Evolutionary conservation across 2,888 invertebrate species (phyloP).

Genomic region (Amphipyra tragopoginis): DNA sequence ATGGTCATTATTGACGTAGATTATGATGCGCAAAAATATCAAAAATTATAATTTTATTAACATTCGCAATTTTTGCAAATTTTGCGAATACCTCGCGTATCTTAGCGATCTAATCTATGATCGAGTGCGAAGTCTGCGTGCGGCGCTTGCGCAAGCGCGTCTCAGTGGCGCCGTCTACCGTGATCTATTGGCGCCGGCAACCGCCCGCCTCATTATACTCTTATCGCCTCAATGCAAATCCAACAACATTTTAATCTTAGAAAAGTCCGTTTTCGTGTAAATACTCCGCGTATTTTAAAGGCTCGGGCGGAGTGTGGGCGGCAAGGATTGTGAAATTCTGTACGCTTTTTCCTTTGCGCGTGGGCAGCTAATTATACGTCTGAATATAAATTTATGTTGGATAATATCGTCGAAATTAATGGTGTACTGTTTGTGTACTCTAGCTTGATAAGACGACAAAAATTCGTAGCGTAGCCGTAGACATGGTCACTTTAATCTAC

Average conservation of each 20-base stretch:
- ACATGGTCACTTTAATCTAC: constrained; percentile 5
- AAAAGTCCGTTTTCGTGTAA: constrained; percentile 75
- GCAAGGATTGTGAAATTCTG: constrained; percentile 81
- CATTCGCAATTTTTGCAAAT: constrained; percentile 24
- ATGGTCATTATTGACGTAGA: constrained; percentile 12
- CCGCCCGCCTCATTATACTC: constrained; percentile 75
- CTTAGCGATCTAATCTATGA: constrained; percentile 64
- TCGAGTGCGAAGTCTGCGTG: constrained; percentile 62
- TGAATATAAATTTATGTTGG: constrained; percentile 78
- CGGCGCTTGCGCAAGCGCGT: constrained; percentile 74
- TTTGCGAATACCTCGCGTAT: constrained; percentile 56
- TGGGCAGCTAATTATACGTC: constrained; percentile 85
- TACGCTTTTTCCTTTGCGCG: constrained; percentile 80
- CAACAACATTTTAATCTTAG: constrained; percentile 77
- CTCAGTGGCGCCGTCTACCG: constrained; percentile 83
- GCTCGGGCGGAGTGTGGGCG: constrained; percentile 68
- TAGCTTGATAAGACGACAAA: constrained; percentile 60
- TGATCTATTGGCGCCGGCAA: constrained; percentile 81
- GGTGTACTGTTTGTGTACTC: constrained; percentile 64
- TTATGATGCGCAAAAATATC: constrained; percentile 9
- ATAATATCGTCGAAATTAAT: constrained; percentile 73
- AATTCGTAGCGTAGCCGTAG: constrained; percentile 40
- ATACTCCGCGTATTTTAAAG: constrained; percentile 75
- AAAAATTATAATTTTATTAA: background rate
- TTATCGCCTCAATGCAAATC: constrained; percentile 84